Evolutionary conservation across 2,888 invertebrate species (phyloP).

Genomic region (Phengaris alcon): DNA sequence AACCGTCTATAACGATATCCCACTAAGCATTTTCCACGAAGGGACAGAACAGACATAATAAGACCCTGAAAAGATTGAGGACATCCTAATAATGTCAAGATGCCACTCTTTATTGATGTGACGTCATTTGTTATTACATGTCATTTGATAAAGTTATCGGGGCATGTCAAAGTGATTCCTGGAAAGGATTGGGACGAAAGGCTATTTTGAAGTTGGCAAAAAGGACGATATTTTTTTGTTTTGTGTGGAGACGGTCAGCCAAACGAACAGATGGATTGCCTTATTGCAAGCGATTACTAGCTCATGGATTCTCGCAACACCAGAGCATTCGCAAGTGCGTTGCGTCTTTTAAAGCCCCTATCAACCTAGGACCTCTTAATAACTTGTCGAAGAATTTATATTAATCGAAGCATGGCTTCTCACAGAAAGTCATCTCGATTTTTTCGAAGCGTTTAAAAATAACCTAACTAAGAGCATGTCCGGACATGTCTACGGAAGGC

Average conservation of each 20-base stretch:
- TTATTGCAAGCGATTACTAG: too few relatives aligned
- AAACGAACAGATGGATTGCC: too few relatives aligned
- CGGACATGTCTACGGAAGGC: too few relatives aligned
- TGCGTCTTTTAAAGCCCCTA: too few relatives aligned
- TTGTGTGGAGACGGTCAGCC: too few relatives aligned
- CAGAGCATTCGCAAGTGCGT: too few relatives aligned
- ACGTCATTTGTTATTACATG: not conserved
- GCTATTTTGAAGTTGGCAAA: not conserved
- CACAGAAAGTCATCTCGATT: not conserved
- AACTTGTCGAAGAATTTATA: too few relatives aligned
- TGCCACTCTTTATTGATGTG: slow-evolving; percentile 3
- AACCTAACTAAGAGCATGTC: too few relatives aligned
- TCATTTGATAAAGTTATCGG: slow-evolving; percentile 3
- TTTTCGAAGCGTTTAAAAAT: not conserved
- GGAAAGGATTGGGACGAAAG: not conserved
- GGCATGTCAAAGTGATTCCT: not conserved
- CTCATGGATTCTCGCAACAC: too few relatives aligned
- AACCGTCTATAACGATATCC: not conserved
- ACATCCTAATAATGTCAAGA: slow-evolving; percentile 10
- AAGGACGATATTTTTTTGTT: too few relatives aligned
- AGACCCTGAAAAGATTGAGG: slow-evolving; percentile 1
- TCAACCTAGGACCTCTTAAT: too few relatives aligned
- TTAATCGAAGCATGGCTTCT: not conserved
- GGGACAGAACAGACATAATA: not conserved
- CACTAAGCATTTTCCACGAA: not conserved